Evolutionary conservation across 2,113 vertebrate species (phyloP).

Genomic region (Numenius arquata): DNA sequence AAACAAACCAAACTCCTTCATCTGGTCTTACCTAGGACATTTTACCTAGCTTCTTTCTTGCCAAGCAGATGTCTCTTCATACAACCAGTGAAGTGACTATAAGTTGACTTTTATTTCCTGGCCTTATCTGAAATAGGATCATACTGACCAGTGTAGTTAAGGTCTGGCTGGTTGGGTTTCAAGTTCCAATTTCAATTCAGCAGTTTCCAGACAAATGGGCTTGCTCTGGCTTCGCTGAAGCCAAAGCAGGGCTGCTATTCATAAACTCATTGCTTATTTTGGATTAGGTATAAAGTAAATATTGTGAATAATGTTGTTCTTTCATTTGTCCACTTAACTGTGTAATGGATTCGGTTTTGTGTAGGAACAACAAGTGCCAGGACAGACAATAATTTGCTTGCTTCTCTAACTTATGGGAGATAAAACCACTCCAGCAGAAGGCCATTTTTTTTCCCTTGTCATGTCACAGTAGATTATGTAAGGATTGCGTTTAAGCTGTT

Average conservation of each 20-base stretch:
- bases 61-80: not conserved
- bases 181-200: not conserved
- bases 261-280: conserved; percentile 2
- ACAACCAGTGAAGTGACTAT: not conserved
- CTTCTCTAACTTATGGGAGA: not conserved
- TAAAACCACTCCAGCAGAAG: not conserved
- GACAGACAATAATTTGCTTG: not conserved
- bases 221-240: not conserved
- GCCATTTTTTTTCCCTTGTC: not conserved
- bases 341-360: not conserved
- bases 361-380: not conserved
- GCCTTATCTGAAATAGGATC: not conserved
- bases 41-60: not conserved
- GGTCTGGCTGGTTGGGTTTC: not conserved
- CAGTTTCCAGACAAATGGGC: not conserved
- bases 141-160: not conserved
- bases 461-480: not conserved
- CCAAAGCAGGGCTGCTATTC: not conserved
- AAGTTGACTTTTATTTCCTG: not conserved
- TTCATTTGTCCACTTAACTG: not conserved
- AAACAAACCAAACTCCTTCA: not conserved
- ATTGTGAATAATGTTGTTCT: not conserved
- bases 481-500: not conserved
- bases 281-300: conserved; percentile 18
- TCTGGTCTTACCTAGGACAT: not conserved